Conservation (phyloP, 2,797 vertebrate genomes). For the Myotis pilosus region DNA sequence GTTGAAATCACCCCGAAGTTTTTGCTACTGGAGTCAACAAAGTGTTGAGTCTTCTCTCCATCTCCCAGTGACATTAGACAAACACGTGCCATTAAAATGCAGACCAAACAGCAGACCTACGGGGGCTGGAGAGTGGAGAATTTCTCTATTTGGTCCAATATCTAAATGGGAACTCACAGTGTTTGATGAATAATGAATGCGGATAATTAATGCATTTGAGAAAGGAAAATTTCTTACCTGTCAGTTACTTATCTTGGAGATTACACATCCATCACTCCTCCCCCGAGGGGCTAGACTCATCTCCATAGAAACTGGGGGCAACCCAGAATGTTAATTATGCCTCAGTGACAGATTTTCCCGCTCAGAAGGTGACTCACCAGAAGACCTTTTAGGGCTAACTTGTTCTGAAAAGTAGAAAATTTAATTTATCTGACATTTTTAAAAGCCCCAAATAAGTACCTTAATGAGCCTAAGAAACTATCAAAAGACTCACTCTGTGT, state of each 20-base stretch:
- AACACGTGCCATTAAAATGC: slow-evolving; percentile 1
- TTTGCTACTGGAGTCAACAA: background rate
- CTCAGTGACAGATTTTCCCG: slow-evolving; percentile 62
- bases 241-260: slow-evolving; percentile 78
- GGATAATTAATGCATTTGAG: slow-evolving; percentile 75
- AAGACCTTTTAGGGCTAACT: slow-evolving; percentile 66
- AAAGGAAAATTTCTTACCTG: slow-evolving; percentile 77
- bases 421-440: slow-evolving; percentile 61
- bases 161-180: slow-evolving; percentile 65
- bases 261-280: slow-evolving; percentile 74
- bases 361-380: slow-evolving; percentile 68
- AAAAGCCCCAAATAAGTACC: slow-evolving; percentile 42
- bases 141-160: slow-evolving; percentile 63
- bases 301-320: slow-evolving; percentile 79
- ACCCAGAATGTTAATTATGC: slow-evolving; percentile 73
- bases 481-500: background rate
- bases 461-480: slow-evolving; percentile 49
- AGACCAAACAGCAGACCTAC: background rate
- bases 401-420: slow-evolving; percentile 63
- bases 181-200: slow-evolving; percentile 76
- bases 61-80: background rate
- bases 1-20: background rate
- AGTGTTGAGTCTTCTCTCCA: background rate
- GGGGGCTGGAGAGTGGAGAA: background rate
- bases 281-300: slow-evolving; percentile 71